Evolutionary conservation across 2,797 vertebrate genomes (phyloP).

Genomic region (Myotis daubentonii): DNA sequence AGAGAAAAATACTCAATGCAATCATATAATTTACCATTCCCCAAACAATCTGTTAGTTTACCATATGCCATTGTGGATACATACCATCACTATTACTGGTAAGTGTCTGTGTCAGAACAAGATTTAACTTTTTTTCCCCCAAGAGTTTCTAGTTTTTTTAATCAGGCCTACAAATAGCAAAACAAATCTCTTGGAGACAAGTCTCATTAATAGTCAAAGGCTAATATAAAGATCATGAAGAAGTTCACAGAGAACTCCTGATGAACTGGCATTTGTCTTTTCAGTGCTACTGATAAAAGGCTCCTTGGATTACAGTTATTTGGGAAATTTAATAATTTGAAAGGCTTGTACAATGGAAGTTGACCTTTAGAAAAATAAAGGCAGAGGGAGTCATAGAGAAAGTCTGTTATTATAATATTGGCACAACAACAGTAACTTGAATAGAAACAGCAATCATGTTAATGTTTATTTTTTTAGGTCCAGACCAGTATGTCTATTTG

Average conservation of each 20-base stretch:
- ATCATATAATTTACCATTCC: neutral
- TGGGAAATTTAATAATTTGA: neutral
- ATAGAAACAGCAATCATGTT: neutral
- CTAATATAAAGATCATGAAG: neutral
- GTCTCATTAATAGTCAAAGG: neutral
- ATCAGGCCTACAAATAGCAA: constrained; percentile 19
- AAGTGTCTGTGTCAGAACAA: neutral
- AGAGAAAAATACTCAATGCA: neutral
- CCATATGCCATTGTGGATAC: neutral
- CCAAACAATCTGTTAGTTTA: constrained; percentile 1
- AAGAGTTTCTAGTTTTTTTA: neutral
- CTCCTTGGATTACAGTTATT: neutral
- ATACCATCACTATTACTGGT: neutral
- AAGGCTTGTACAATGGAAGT: neutral
- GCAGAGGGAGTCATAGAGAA: neutral
- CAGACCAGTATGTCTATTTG: constrained; percentile 8
- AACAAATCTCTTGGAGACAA: neutral
- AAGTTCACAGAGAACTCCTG: neutral
- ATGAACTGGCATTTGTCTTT: neutral
- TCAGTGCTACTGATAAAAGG: neutral
- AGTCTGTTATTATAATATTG: neutral
- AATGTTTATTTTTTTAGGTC: constrained; percentile 50
- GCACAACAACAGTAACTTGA: neutral
- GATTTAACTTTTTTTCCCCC: neutral
- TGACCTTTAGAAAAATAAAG: constrained; percentile 32